A percentile compares a stretch with the other conserved stretches of the same genome.
Conservation (phyloP, 2,888 invertebrate species). For the Drosophila lacicola region DNA sequence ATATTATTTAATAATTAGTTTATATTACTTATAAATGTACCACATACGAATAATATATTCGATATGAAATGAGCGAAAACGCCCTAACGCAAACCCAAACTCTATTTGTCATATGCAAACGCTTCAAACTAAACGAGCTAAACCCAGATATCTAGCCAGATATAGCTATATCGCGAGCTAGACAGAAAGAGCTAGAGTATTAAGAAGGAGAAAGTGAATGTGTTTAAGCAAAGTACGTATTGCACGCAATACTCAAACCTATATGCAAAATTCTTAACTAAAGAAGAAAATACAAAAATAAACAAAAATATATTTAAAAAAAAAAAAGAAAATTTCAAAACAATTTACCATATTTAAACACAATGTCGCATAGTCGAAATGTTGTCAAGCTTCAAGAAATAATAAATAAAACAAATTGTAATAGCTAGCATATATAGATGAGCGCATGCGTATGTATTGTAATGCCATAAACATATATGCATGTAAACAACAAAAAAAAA, state of each 20-base stretch:
- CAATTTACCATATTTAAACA: constrained; percentile 6
- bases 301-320: constrained; percentile 6
- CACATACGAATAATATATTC: constrained; percentile 11
- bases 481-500: constrained; percentile 12
- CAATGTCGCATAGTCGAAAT: constrained; percentile 14
- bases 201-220: constrained; percentile 16
- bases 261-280: background rate
- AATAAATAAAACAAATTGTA: constrained; percentile 12
- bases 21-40: constrained; percentile 32
- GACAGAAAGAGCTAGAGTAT: constrained; percentile 4
- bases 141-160: background rate
- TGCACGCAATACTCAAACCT: constrained; percentile 46
- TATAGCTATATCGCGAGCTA: background rate
- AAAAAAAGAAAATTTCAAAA: background rate
- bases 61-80: constrained; percentile 18
- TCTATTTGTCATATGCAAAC: background rate
- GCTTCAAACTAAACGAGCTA: background rate
- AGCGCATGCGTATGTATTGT: constrained; percentile 7
- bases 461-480: constrained; percentile 32
- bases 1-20: constrained; percentile 57
- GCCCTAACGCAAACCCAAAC: background rate
- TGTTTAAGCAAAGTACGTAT: constrained; percentile 15
- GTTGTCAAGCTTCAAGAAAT: constrained; percentile 31
- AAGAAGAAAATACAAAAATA: constrained; percentile 14
- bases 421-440: constrained; percentile 16